phyloP scores from a whole-genome alignment of 2,797 vertebrate species.

The Nannoperca obscura region DNA sequence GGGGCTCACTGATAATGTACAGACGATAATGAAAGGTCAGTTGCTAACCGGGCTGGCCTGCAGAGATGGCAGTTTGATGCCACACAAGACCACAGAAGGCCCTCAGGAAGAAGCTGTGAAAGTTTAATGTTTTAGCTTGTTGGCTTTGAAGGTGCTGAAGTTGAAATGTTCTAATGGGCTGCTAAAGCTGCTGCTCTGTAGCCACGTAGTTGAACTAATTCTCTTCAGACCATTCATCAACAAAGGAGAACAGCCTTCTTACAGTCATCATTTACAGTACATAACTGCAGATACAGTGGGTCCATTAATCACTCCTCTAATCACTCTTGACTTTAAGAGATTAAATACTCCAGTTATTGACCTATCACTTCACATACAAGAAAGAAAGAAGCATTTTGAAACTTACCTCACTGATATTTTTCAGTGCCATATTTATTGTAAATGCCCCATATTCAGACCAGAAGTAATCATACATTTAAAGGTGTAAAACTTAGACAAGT shows the following conservation, averaged over 20 bases:
- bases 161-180: constrained; percentile 10
- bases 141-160: constrained; percentile 33
- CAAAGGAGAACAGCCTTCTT: background rate
- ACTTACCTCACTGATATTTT: background rate
- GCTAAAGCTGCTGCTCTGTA: constrained; percentile 8
- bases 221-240: constrained; percentile 19
- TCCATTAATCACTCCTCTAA: constrained; percentile 21
- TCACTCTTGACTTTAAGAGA: background rate
- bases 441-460: constrained; percentile 12
- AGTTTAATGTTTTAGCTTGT: constrained; percentile 32
- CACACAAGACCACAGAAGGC: constrained; percentile 33
- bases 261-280: constrained; percentile 22
- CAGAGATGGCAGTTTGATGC: constrained; percentile 43
- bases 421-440: background rate
- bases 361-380: background rate
- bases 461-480: constrained; percentile 26
- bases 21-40: constrained; percentile 74
- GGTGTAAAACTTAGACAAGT: constrained; percentile 17
- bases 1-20: constrained; percentile 47
- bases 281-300: constrained; percentile 10
- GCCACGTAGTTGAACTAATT: constrained; percentile 18
- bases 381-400: background rate
- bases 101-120: constrained; percentile 33
- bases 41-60: constrained; percentile 50
- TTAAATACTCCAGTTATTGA: background rate